Evolutionary conservation across 1,140 invertebrate species (phyloP).

Genomic region (Heliconius hermathena): DNA sequence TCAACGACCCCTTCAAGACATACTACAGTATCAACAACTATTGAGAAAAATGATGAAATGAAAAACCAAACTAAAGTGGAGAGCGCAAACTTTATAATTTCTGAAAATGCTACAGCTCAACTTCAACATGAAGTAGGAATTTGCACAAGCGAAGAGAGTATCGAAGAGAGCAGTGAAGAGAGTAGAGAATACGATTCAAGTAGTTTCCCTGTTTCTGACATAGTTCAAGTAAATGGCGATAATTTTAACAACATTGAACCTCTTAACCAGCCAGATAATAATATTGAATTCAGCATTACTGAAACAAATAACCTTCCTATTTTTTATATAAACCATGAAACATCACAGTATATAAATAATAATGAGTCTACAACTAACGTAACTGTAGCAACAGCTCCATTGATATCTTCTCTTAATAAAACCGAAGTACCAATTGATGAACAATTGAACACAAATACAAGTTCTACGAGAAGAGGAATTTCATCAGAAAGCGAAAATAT

Average conservation of each 20-base stretch:
- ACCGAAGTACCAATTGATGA: not conserved
- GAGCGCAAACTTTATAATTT: not conserved
- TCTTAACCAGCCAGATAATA: not conserved
- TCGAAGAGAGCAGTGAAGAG: not conserved
- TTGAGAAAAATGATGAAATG: not conserved
- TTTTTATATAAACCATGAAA: not conserved
- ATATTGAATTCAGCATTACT: not conserved
- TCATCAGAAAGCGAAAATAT: not conserved
- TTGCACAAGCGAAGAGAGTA: not conserved
- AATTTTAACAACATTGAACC: not conserved
- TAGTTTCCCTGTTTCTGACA: not conserved
- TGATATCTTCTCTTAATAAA: not conserved
- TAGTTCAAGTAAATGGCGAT: not conserved
- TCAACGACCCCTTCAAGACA: not conserved
- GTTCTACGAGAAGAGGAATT: not conserved
- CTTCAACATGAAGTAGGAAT: not conserved
- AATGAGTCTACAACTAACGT: not conserved
- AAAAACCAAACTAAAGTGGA: not conserved
- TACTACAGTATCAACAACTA: not conserved
- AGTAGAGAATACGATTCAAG: not conserved
- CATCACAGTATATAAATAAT: not conserved
- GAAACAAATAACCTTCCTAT: not conserved
- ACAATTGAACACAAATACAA: not conserved
- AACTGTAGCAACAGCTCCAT: not conserved
- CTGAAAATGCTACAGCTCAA: not conserved